Evolutionary conservation across 2,113 vertebrate species (phyloP).

Genomic region (Ciconia boyciana): DNA sequence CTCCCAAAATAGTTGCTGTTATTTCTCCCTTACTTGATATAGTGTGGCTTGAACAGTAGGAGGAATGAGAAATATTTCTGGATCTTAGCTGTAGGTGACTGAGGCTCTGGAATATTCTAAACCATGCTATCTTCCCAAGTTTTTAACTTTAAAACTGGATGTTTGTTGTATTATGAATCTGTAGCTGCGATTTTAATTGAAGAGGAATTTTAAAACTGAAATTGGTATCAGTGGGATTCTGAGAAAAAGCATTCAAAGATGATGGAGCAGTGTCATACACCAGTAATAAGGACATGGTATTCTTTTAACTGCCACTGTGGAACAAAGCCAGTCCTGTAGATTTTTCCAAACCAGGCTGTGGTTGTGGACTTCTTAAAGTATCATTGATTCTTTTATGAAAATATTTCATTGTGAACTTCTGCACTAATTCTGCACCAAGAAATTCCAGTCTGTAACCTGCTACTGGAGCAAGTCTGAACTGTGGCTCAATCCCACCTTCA

Average conservation of each 20-base stretch:
- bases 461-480: not conserved
- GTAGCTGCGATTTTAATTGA: not conserved
- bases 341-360: not conserved
- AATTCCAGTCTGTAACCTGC: not conserved
- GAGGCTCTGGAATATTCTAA: not conserved
- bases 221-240: not conserved
- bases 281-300: not conserved
- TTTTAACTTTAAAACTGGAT: not conserved
- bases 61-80: constrained; percentile 1
- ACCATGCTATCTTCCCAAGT: not conserved
- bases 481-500: not conserved
- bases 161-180: not conserved
- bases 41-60: not conserved
- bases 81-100: not conserved
- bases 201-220: not conserved
- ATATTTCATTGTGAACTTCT: not conserved
- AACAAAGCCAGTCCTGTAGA: not conserved
- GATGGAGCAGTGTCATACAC: not conserved
- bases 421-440: not conserved
- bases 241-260: not conserved
- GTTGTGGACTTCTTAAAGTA: not conserved
- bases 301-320: not conserved
- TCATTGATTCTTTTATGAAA: not conserved
- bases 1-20: constrained; percentile 33
- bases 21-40: not conserved